Percentiles rank a stretch among this genome's conserved stretches.
Conservation (phyloP, 1,140 invertebrate species). For the Polyergus mexicanus region DNA sequence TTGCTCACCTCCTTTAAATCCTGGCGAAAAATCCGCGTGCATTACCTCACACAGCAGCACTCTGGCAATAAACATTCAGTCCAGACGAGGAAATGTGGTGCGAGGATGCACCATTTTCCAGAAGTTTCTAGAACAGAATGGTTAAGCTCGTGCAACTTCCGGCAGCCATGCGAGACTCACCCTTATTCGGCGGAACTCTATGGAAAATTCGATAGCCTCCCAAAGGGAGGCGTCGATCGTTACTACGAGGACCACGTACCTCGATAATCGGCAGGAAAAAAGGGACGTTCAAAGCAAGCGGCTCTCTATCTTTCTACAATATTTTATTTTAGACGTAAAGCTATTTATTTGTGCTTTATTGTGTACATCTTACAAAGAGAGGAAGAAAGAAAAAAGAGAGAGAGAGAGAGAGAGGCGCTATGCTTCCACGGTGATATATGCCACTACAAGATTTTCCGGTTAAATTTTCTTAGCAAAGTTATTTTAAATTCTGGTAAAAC, state of each 20-base stretch:
- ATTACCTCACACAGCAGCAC: conserved; percentile 42
- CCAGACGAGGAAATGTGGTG: conserved; percentile 19
- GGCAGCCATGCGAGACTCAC: conserved; percentile 40
- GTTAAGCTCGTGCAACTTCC: conserved; percentile 65
- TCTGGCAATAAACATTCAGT: conserved; percentile 58
- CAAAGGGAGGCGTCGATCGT: conserved; percentile 60
- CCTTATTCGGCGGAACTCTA: conserved; percentile 54
- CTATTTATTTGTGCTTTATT: conserved; percentile 59
- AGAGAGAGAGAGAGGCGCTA: background rate
- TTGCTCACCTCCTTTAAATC: background rate
- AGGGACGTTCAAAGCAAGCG: background rate
- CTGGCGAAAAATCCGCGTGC: conserved; percentile 52
- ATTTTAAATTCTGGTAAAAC: conserved; percentile 14
- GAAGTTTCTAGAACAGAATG: conserved; percentile 55
- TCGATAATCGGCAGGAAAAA: conserved; percentile 16
- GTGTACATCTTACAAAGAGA: background rate
- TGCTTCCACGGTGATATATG: background rate
- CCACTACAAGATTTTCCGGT: background rate
- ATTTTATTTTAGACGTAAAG: conserved; percentile 61
- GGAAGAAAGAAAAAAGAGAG: background rate
- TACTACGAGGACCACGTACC: conserved; percentile 47
- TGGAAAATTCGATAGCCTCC: conserved; percentile 67
- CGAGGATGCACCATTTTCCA: conserved; percentile 35
- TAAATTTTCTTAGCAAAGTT: conserved; percentile 8
- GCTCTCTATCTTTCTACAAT: conserved; percentile 38